Percentiles rank a stretch among this genome's conserved stretches.
phyloP scores from a whole-genome alignment of 64 coral and sea anemone species.

The Montipora cactus region DNA sequence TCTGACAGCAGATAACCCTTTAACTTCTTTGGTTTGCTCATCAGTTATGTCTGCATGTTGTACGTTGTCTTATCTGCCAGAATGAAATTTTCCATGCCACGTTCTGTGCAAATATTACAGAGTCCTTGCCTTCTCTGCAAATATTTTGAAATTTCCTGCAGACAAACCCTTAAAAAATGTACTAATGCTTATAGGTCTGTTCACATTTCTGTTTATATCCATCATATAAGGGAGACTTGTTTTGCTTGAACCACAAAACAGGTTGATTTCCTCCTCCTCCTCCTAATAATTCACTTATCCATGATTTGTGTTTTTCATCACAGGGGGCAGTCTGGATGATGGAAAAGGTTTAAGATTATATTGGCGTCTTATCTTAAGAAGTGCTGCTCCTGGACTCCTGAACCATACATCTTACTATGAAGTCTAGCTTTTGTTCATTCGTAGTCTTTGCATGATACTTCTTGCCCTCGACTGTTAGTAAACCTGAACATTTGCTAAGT shows the following conservation, averaged over 20 bases:
- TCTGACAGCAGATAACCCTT: constrained; percentile 37
- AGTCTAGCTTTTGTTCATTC: background rate
- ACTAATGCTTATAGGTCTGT: constrained; percentile 1
- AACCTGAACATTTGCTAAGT: too few relatives aligned
- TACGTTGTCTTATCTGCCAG: background rate
- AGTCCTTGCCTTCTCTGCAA: constrained; percentile 31
- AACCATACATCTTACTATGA: background rate
- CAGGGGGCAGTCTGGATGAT: constrained; percentile 39
- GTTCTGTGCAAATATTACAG: constrained; percentile 54
- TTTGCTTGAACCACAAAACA: too few relatives aligned
- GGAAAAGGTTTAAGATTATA: background rate
- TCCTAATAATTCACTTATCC: too few relatives aligned
- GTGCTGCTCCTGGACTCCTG: background rate
- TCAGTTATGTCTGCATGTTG: background rate
- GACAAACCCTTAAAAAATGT: constrained; percentile 51
- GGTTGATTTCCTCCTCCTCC: too few relatives aligned
- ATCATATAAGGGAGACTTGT: background rate
- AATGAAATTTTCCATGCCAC: constrained; percentile 20
- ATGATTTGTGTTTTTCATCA: background rate
- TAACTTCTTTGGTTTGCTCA: constrained; percentile 6
- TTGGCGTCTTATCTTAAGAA: background rate
- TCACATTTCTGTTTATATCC: background rate
- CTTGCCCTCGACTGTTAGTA: too few relatives aligned
- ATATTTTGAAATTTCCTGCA: constrained; percentile 40
- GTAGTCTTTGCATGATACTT: too few relatives aligned